A percentile compares a stretch with the other conserved stretches of the same genome.
Evolutionary conservation across 2,888 invertebrate genomes (phyloP).

Genomic region (Eudasyphora cyanicolor): DNA sequence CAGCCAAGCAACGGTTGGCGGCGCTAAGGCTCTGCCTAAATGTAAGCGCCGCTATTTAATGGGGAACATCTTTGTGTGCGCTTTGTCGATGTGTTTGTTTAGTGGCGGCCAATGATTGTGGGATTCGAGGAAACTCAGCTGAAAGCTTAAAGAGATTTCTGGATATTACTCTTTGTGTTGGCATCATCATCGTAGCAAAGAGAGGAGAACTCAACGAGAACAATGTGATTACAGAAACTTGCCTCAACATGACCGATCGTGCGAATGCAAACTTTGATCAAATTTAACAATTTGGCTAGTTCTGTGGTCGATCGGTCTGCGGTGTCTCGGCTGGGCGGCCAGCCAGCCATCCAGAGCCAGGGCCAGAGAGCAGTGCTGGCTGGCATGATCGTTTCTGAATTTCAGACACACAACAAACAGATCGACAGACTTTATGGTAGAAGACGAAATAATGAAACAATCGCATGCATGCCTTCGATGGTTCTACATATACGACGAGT

Average conservation of each 20-base stretch:
- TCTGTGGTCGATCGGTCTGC: conserved; percentile 5
- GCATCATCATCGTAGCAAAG: not conserved
- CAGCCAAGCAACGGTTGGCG: conserved; percentile 34
- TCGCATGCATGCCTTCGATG: not conserved
- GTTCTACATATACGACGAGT: too few relatives aligned
- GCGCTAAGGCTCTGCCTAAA: conserved; percentile 41
- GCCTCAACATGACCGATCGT: not conserved
- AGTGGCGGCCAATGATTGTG: not conserved
- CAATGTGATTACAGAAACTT: too few relatives aligned
- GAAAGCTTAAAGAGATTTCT: not conserved
- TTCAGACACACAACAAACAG: not conserved
- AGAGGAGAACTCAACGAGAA: too few relatives aligned
- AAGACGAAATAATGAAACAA: not conserved
- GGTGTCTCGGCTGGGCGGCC: not conserved
- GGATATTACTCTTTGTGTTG: not conserved
- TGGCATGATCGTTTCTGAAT: not conserved
- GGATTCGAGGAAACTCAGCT: not conserved
- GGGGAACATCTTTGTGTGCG: conserved; percentile 6
- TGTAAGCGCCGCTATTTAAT: conserved; percentile 46
- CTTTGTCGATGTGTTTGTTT: not conserved
- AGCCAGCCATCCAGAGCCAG: not conserved
- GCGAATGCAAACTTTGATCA: not conserved
- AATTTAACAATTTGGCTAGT: not conserved
- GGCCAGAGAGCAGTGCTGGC: not conserved
- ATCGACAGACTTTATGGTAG: not conserved